phyloP scores from a whole-genome alignment of 2,797 vertebrate genomes.

The Siniperca obscura region DNA sequence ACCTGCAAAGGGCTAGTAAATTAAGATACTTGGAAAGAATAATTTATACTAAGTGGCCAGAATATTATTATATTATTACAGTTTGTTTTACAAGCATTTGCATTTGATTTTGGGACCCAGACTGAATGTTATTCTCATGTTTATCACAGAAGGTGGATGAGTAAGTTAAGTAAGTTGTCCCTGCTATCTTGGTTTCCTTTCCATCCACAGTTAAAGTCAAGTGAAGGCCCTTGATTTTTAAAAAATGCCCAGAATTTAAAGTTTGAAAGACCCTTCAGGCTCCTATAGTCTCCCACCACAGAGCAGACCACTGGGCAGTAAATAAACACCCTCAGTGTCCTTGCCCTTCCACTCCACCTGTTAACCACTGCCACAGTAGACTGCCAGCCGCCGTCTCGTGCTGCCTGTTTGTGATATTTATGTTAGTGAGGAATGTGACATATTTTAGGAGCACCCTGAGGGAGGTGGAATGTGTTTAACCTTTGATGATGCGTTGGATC shows the following conservation, averaged over 20 bases:
- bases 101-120: not conserved
- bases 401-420: conserved; percentile 60
- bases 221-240: not conserved
- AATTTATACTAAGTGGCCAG: not conserved
- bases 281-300: conserved; percentile 22
- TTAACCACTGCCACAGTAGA: conserved; percentile 55
- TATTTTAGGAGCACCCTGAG: conserved; percentile 34
- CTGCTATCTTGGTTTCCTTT: conserved; percentile 8
- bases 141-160: not conserved
- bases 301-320: conserved; percentile 35
- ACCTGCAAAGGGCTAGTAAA: not conserved
- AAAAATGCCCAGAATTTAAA: conserved; percentile 6
- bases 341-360: conserved; percentile 68
- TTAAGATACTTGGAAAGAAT: not conserved
- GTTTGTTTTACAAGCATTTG: not conserved
- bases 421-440: conserved; percentile 55
- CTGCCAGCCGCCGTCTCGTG: conserved; percentile 44
- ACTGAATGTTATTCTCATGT: conserved; percentile 1
- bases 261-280: conserved; percentile 13
- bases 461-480: conserved; percentile 39
- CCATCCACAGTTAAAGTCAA: not conserved
- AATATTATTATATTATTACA: not conserved
- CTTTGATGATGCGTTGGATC: conserved; percentile 32
- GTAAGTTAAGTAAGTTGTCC: not conserved
- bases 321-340: conserved; percentile 38